Conservation (phyloP, 2,113 vertebrate species). For the Bos indicus region DNA sequence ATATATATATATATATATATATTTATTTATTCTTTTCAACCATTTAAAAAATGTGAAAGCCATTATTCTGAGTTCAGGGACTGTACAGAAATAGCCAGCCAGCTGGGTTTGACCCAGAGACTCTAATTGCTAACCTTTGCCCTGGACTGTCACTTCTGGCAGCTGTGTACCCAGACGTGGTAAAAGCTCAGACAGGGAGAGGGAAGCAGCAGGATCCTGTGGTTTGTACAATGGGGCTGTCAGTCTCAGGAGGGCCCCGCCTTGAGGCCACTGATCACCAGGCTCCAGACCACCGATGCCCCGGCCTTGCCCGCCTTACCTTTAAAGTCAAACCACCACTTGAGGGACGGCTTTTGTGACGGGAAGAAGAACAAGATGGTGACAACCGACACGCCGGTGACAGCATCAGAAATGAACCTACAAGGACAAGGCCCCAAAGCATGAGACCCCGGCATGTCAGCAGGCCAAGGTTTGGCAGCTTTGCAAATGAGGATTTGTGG, state of each 20-base stretch:
- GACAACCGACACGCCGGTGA: constrained; percentile 91
- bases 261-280: neutral
- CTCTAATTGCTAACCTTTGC: neutral
- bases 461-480: neutral
- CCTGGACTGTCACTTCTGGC: neutral
- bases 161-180: neutral
- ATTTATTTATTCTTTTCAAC: neutral
- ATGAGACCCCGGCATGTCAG: neutral
- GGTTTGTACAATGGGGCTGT: neutral
- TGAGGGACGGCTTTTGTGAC: constrained; percentile 91
- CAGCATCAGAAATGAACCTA: constrained; percentile 94
- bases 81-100: neutral
- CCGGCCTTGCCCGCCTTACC: constrained; percentile 77
- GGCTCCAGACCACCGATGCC: rapidly evolving
- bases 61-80: neutral
- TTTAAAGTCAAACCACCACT: constrained; percentile 94
- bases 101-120: neutral
- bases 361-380: constrained; percentile 96
- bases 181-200: neutral
- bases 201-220: rapidly evolving
- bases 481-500: neutral
- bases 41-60: neutral
- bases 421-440: constrained; percentile 57
- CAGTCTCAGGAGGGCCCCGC: neutral
- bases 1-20: neutral